phyloP scores from a whole-genome alignment of 2,797 vertebrate genomes.

The Protosalanx chinensis region DNA sequence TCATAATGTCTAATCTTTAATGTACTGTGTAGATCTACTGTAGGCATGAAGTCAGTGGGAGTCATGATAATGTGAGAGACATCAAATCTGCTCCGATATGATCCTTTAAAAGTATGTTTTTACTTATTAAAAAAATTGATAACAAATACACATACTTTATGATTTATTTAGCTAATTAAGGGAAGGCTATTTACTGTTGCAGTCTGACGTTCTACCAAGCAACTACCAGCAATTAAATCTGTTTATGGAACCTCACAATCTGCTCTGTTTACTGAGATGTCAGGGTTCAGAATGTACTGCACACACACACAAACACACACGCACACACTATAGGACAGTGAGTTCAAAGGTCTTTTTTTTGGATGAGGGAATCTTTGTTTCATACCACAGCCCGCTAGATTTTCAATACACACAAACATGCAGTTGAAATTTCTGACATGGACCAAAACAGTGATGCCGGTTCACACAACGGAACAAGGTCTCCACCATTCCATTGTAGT shows the following conservation, averaged over 20 bases:
- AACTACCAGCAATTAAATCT: constrained; percentile 54
- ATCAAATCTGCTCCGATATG: neutral
- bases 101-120: constrained; percentile 22
- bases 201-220: constrained; percentile 42
- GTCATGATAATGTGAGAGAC: neutral
- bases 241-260: constrained; percentile 49
- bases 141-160: constrained; percentile 25
- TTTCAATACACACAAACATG: constrained; percentile 1
- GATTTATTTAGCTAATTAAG: constrained; percentile 41
- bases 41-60: neutral
- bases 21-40: neutral
- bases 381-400: too few relatives aligned
- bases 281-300: constrained; percentile 47
- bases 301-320: constrained; percentile 20
- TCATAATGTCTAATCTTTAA: neutral
- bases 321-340: constrained; percentile 20
- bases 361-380: too few relatives aligned
- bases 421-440: constrained; percentile 2
- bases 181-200: constrained; percentile 32
- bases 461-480: neutral
- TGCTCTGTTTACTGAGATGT: constrained; percentile 61
- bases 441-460: too few relatives aligned
- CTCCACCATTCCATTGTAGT: constrained; percentile 3
- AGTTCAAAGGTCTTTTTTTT: too few relatives aligned
- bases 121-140: constrained; percentile 13